Conservation (phyloP, 2,888 invertebrate species). For the Andrena chrysosceles region DNA sequence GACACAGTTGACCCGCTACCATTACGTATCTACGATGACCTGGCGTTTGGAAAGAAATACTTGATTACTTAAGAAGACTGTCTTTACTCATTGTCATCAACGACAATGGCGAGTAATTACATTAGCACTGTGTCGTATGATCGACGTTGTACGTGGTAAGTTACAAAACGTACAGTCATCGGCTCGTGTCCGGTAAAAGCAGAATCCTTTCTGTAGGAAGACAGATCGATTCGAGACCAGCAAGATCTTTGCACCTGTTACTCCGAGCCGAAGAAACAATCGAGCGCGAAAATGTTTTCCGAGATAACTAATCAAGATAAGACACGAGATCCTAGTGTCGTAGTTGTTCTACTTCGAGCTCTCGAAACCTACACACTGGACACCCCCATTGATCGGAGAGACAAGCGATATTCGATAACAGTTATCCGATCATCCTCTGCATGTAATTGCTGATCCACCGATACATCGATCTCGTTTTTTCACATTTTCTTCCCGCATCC, state of each 20-base stretch:
- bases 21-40: constrained; percentile 1
- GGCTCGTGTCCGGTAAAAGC: constrained; percentile 58
- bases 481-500: constrained; percentile 14
- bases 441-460: constrained; percentile 71
- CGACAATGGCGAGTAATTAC: constrained; percentile 62
- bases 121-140: constrained; percentile 56
- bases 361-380: constrained; percentile 55
- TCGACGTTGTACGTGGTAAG: constrained; percentile 54
- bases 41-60: constrained; percentile 2
- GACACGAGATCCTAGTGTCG: constrained; percentile 28
- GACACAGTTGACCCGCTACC: neutral
- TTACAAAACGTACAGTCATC: constrained; percentile 57
- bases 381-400: constrained; percentile 40
- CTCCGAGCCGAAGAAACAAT: constrained; percentile 51
- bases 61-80: constrained; percentile 40
- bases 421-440: constrained; percentile 63
- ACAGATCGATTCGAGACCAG: constrained; percentile 44
- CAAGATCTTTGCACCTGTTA: constrained; percentile 59
- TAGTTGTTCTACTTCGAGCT: constrained; percentile 30
- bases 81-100: constrained; percentile 34
- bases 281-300: constrained; percentile 46
- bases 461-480: constrained; percentile 56
- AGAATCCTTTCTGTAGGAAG: constrained; percentile 43
- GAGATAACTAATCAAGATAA: constrained; percentile 59
- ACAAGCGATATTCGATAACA: constrained; percentile 66